phyloP scores from a whole-genome alignment of 2,888 invertebrate species.

The Palloptera scutellata region DNA sequence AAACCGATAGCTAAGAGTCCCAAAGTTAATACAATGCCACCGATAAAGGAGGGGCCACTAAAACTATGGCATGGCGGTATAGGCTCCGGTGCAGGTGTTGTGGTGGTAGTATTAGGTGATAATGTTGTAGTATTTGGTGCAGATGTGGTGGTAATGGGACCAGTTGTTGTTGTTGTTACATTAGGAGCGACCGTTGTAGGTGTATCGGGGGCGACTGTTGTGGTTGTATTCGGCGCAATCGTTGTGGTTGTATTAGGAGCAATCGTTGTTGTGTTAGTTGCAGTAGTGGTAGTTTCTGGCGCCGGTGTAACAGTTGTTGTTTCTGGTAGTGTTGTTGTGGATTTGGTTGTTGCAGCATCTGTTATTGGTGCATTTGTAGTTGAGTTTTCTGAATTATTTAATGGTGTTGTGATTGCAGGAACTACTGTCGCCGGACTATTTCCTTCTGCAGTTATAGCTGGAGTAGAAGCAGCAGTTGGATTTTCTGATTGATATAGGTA shows the following conservation, averaged over 20 bases:
- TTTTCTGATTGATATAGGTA: background rate
- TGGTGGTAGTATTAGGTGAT: constrained; percentile 39
- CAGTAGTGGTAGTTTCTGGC: constrained; percentile 20
- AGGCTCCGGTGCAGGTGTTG: constrained; percentile 51
- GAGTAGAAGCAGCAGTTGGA: constrained; percentile 12
- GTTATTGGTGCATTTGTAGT: constrained; percentile 23
- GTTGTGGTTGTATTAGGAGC: constrained; percentile 31
- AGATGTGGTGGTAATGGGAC: constrained; percentile 41
- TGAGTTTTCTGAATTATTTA: constrained; percentile 20
- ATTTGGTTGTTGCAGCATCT: constrained; percentile 24
- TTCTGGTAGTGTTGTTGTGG: constrained; percentile 13
- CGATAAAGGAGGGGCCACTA: constrained; percentile 81
- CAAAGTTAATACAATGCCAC: constrained; percentile 83
- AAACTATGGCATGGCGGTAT: constrained; percentile 67
- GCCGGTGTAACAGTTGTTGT: constrained; percentile 27
- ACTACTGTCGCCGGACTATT: constrained; percentile 16
- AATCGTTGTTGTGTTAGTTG: constrained; percentile 24
- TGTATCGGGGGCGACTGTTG: constrained; percentile 30
- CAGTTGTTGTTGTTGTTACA: constrained; percentile 35
- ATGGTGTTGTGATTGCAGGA: constrained; percentile 10
- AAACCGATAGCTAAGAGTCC: constrained; percentile 82
- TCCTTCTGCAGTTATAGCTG: constrained; percentile 25
- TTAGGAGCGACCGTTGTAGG: constrained; percentile 28
- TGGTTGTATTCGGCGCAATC: constrained; percentile 32
- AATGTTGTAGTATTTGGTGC: constrained; percentile 42